Percentiles rank a stretch among this genome's conserved stretches.
These are phyloP conservation scores for Clarias pachynema DNA, from an alignment of 2,797 vertebrate genomes.

Conservation along the genomic window DNA sequence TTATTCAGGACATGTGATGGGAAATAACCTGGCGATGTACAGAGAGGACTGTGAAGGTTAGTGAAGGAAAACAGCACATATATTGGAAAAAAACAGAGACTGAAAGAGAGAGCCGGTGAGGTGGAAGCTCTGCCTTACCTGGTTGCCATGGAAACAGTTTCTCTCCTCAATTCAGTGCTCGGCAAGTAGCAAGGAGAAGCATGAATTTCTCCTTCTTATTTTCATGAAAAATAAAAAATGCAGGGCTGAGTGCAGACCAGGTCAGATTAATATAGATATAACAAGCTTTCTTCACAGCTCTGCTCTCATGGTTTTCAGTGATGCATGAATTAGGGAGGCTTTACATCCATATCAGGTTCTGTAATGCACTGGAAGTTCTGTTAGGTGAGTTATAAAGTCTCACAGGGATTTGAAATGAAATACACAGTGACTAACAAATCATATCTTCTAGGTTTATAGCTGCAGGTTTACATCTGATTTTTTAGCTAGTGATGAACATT, in stretches of 20 bases:
- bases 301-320: neutral
- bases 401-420: neutral
- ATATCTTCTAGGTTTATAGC: neutral
- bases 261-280: neutral
- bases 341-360: neutral
- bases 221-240: neutral
- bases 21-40: neutral
- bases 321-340: neutral
- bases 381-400: neutral
- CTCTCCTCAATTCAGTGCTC: slow-evolving; percentile 66
- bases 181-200: slow-evolving; percentile 37
- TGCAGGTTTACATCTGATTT: neutral
- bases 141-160: slow-evolving; percentile 75
- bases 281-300: neutral
- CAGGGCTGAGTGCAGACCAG: neutral
- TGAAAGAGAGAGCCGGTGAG: slow-evolving; percentile 16
- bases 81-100: neutral
- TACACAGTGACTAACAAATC: neutral
- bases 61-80: slow-evolving; percentile 1
- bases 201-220: slow-evolving; percentile 17
- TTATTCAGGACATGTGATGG: neutral
- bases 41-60: neutral
- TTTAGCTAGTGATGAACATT: neutral
- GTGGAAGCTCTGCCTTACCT: slow-evolving; percentile 60
- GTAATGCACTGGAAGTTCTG: neutral